Base-by-base conservation (phyloP, 2,888 invertebrate species). In the Plemyria rubiginata region DNA sequence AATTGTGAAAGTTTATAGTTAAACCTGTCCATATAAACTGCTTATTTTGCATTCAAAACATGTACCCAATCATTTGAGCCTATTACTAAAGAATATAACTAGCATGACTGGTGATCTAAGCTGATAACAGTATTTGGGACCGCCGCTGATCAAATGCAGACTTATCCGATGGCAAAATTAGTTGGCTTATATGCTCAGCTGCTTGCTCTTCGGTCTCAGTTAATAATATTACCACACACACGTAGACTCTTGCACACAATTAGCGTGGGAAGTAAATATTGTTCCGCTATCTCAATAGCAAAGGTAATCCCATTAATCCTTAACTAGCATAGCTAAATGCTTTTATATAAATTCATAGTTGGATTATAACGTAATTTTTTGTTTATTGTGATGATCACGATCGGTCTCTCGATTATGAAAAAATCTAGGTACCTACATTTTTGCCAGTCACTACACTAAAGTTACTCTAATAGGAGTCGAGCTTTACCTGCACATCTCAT, bases 201-300 rank as follows among this genome's bases (percentile, higher is more conserved):
- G 68, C 65, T 75, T 65, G 70, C 61, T 67, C 67, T 63, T 73
- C 66, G 68, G 70, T 72, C 51, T 62, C 61, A 65, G 68, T 81
- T 77, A 80, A 79, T 78, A 78, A 70, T 68, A 73, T 85, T 84
- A 78, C 81, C 70, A 78, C 75, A 81, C 70, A 78, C 75, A 81
- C 60, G 60, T 58, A 59, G 60, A 65, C 62, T 65, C 72, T 72
- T 73, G 71, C 79, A 74, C 49, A 70, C 76, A 84, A 81, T 82
- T 79, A 81, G 77, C 81, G 84, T 85, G 85, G 75, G 85, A 85
- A 81, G 73, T 73, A 70, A 73, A 70, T 78, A 77, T 75, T 74
- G 74, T 82, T 82, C 79, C 65, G 70, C 60, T 65, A 81, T 80
- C 82, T 72, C 63, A 60, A 54, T 70, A 69, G 70, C 69, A 67